Base-by-base conservation (phyloP, 2,797 vertebrate species). In the Rhabdomys pumilio region DNA sequence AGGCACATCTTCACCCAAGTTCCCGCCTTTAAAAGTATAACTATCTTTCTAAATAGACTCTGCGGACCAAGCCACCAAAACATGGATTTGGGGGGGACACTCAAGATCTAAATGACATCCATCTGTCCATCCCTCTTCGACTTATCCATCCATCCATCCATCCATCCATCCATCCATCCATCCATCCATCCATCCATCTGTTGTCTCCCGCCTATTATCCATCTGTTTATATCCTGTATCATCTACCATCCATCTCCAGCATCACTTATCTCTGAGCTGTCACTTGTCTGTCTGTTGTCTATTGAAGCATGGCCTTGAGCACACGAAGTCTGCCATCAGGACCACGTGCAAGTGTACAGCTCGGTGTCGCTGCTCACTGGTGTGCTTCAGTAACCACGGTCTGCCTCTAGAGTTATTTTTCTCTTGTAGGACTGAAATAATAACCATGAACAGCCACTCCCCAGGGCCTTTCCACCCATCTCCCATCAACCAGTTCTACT, bases 381-480 rank as follows among this genome's bases (percentile, higher is more conserved):
- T 34, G 22, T 19, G 3, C 4, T 31, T 34, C 69, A 14, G 24
- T 34, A 55, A 4, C 24, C 29, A 22, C 2, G 47, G 14, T 34
- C 41, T 11, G 7, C 10, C 69, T 61, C 41, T 22, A 31, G n/a
- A 61, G 17, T 34, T 57, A 7, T 6, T 61, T 50, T 75, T 80
- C n/a, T 53, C 57, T 47, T 44, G 11, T 19, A 44, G 6, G 55
- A 22, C 8, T 22, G 65, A 77, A 84, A 17, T 67, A 29, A 0
- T n/a, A 26, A 22, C 22, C 50, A 7, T 14, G 5, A 44, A 2
- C 50, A 63, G 3, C 82, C 75, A 65, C 50, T 50, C 19, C 55
- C 19, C 1, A 0, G 19, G 55, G 11, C 57, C 11, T 22, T n/a
- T 75, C 20, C 14, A 15, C 29, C 1, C 3, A 34, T 13, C 10